These are phyloP conservation scores for Pardosa pseudoannulata DNA, from an alignment of 2,888 invertebrate species.

Conservation along the genomic window DNA sequence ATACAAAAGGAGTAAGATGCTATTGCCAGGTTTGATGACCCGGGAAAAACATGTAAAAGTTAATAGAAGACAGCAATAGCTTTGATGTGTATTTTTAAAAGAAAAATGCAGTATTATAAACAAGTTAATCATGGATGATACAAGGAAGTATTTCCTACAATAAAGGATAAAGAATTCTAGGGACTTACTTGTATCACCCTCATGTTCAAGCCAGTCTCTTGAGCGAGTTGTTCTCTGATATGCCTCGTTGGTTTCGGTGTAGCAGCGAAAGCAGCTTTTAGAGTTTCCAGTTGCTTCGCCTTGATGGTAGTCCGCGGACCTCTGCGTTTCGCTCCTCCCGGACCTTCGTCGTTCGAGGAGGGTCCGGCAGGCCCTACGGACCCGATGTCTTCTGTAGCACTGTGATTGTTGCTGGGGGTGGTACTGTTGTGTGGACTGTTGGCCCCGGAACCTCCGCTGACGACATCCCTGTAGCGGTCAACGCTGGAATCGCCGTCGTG, in stretches of 20 bases:
- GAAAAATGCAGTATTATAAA: too few species aligned
- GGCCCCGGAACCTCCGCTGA: constrained; percentile 62
- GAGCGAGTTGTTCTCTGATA: constrained; percentile 98
- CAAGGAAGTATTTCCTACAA: too few species aligned
- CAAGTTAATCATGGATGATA: too few species aligned
- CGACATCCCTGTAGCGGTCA: constrained; percentile 53
- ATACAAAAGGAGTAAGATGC: too few species aligned
- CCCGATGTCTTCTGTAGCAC: constrained; percentile 28
- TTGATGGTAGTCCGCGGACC: constrained; percentile 99
- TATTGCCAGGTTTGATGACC: too few species aligned
- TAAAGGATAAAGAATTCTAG: too few species aligned
- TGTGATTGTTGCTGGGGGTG: constrained; percentile 9
- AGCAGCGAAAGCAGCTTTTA: constrained; percentile 98
- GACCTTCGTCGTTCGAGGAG: constrained; percentile 49
- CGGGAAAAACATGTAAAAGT: too few species aligned
- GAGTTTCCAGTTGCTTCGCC: constrained; percentile 98
- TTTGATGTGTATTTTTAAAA: too few species aligned
- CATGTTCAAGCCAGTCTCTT: constrained; percentile 99
- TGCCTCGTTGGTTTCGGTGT: constrained; percentile 99
- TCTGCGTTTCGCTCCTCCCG: constrained; percentile 92
- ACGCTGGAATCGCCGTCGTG: constrained; percentile 41
- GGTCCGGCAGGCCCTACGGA: constrained; percentile 27
- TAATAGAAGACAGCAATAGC: too few species aligned
- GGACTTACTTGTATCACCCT: constrained; percentile 96
- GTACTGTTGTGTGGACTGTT: constrained; percentile 46